Evolutionary conservation across 2,888 invertebrate genomes (phyloP).

Genomic region (Oxystoma pomonae): DNA sequence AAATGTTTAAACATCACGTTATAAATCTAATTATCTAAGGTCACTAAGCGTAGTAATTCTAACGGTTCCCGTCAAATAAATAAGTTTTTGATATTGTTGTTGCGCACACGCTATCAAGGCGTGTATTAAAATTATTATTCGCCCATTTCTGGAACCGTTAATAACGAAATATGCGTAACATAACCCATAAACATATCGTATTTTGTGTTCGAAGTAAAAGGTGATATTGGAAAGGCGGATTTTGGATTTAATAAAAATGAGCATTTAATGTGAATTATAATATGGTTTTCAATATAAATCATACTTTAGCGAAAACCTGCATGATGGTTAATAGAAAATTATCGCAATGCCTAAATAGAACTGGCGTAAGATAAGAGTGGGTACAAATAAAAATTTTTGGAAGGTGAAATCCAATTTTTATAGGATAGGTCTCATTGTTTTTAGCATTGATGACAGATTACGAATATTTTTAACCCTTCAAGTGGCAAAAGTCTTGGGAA

Average conservation of each 20-base stretch:
- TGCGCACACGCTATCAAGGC: slow-evolving; percentile 15
- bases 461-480: too few relatives aligned
- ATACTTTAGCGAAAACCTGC: too few relatives aligned
- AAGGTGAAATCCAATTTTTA: too few relatives aligned
- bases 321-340: too few relatives aligned
- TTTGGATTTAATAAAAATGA: not conserved
- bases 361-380: too few relatives aligned
- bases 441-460: too few relatives aligned
- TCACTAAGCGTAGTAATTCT: slow-evolving; percentile 18
- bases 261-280: too few relatives aligned
- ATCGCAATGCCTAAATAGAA: too few relatives aligned
- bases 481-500: too few relatives aligned
- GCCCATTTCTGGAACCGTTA: not conserved
- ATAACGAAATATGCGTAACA: not conserved
- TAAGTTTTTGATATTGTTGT: slow-evolving; percentile 13
- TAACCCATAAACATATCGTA: not conserved
- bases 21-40: slow-evolving; percentile 22
- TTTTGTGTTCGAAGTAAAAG: not conserved
- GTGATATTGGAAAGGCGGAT: not conserved
- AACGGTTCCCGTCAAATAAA: slow-evolving; percentile 20
- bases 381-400: too few relatives aligned
- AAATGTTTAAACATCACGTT: not conserved
- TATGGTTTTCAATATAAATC: too few relatives aligned
- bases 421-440: too few relatives aligned
- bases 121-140: not conserved